Evolutionary conservation across 2,888 invertebrate genomes (phyloP).

Genomic region (Polyploca ridens): DNA sequence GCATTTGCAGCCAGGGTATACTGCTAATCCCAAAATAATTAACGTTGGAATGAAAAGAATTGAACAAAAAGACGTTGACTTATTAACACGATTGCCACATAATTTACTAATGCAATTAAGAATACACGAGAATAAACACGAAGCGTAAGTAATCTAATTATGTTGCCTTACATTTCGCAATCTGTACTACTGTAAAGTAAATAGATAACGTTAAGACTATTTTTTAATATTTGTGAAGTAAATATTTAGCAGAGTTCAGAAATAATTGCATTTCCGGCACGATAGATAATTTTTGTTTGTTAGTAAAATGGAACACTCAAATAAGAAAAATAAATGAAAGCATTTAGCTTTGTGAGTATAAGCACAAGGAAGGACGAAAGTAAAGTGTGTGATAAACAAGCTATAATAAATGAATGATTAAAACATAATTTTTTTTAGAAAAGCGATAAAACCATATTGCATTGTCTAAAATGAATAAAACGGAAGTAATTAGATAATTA

Average conservation of each 20-base stretch:
- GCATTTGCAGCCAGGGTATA: no score
- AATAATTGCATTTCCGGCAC: neutral
- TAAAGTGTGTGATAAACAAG: no score
- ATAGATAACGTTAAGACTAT: neutral
- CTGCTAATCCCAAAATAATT: no score
- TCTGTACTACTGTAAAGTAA: neutral
- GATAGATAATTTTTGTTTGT: neutral
- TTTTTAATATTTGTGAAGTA: neutral
- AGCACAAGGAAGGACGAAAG: no score
- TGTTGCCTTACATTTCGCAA: neutral
- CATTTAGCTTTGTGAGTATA: no score
- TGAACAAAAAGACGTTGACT: neutral
- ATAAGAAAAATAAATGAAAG: no score
- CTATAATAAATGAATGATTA: no score
- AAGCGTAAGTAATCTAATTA: neutral
- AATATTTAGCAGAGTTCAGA: neutral
- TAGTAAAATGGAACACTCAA: no score
- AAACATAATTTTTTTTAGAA: no score
- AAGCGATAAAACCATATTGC: no score
- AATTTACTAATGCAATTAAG: constrained; percentile 12
- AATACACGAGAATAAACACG: neutral
- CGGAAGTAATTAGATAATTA: no score
- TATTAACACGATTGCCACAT: neutral
- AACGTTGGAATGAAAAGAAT: neutral
- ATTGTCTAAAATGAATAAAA: no score